Percentiles rank a stretch among this genome's conserved stretches.
These are phyloP conservation scores for Hydropsyche tenuis DNA, from an alignment of 1,140 invertebrate genomes.

Conservation along the genomic window DNA sequence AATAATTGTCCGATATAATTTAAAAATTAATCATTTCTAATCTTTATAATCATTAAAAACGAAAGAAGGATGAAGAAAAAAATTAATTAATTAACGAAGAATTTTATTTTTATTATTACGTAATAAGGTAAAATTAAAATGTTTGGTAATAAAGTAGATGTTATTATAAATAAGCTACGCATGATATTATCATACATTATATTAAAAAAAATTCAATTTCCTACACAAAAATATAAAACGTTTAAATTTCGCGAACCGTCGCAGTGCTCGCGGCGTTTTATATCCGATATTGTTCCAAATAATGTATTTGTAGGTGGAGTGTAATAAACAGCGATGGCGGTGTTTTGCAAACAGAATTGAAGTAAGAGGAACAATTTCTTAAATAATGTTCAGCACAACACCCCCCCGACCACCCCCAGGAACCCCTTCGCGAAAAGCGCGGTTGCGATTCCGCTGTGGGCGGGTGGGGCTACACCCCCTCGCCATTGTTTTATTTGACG, in stretches of 20 bases:
- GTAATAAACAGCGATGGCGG: conserved; percentile 48
- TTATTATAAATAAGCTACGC: too few relatives aligned
- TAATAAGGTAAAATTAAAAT: too few relatives aligned
- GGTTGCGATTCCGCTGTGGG: background rate
- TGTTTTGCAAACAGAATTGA: conserved; percentile 50
- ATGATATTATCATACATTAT: too few relatives aligned
- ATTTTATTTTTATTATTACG: too few relatives aligned
- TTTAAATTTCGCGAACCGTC: conserved; percentile 16
- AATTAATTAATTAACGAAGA: too few relatives aligned
- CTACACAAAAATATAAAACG: too few relatives aligned
- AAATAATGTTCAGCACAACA: conserved; percentile 45
- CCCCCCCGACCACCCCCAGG: background rate
- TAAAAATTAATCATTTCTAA: too few relatives aligned
- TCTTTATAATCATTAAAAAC: too few relatives aligned
- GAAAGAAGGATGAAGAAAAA: too few relatives aligned
- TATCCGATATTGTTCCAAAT: conserved; percentile 48
- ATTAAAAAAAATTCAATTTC: too few relatives aligned
- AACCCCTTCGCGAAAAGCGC: conserved; percentile 6
- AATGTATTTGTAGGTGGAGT: conserved; percentile 49
- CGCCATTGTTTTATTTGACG: conserved; percentile 45
- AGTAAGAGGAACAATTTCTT: conserved; percentile 49
- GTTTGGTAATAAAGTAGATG: too few relatives aligned
- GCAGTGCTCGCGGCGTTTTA: conserved; percentile 34
- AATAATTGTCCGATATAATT: too few relatives aligned
- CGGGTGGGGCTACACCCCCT: conserved; percentile 16